Base-by-base conservation (phyloP, 2,888 invertebrate species). In the Luperina testacea region DNA sequence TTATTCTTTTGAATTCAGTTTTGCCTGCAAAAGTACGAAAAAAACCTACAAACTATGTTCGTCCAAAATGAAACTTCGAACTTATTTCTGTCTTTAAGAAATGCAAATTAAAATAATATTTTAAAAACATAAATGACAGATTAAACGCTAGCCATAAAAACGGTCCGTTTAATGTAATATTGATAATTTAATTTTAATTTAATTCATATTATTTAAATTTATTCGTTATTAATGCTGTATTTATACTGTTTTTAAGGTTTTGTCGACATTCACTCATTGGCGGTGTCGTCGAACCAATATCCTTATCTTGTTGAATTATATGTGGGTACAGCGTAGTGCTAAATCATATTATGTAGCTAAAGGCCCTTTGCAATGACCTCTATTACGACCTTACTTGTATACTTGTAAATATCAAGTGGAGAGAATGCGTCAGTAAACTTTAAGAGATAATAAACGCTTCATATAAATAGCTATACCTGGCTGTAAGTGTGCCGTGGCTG, bases 171-270 rank as follows among this genome's bases (percentile, higher is more conserved):
- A 80, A 76, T 77, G 87, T 86, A 81, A 81, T 82, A 80, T 87
- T 80, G 75, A 85, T 83, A 75, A 87, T 79, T 80, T 80, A 73
- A 80, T 84, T 76, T 82, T 82, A 84, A 87, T 86, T 89, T 81
- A 69, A 85, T 85, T 83, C 78, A 81, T 80, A 79, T 87, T 85
- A 90, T 88, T 90, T 75, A 88, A 90, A 89, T 89, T 86, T 87
- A 89, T 89, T 79, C 87, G 42, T 64, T 72, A 84, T 76, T 85
- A 81, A 87, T 84, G 75, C 57, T 76, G 78, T 87, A 80, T 82
- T 83, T 85, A 89, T 84, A 75, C 79, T 85, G 75, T 57, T 84
- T 82, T 78, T 84, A 77, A 83, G 69, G 80, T 79, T 75, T 85
- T 42, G 71, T 71, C 70, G 79, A 82, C 84, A 89, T 86, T 84